Base-by-base conservation (phyloP, 1,140 invertebrate species). In the Rhagoletis pomonella region DNA sequence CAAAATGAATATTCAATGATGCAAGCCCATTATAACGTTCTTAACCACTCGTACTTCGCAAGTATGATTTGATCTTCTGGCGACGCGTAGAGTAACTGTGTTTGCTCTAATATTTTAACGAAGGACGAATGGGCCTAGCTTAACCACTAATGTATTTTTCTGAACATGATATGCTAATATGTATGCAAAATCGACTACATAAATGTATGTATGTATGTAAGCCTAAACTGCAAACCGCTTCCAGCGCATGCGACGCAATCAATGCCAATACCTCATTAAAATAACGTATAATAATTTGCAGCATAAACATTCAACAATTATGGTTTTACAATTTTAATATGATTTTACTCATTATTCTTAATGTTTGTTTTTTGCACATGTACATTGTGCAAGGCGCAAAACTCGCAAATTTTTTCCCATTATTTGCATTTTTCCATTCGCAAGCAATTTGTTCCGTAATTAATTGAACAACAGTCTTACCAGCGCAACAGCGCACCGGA, bases 401-500 rank as follows among this genome's bases (percentile, higher is more conserved):
- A 73, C 12, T 73, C 67, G 19, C 73, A 81, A n/a, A 55, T 55
- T 81, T 81, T 69, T 81, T 81, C 73, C 47, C 73, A 81, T 81
- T 81, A 81, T 81, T 81, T 81, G 73, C 73, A 58, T 81, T 55
- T 81, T 81, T 81, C 44, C n/a, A 81, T 58, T 81, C 73, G 73
- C 73, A 81, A 81, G 47, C 73, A 81, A 81, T 81, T 81, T 81
- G 73, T 81, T 81, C 73, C 73, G 73, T 81, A 81, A 81, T 81
- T 81, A 81, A 81, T 81, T 81, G 73, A 81, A 81, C 73, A 73
- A 81, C 73, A 81, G 73, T 55, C 73, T n/a, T 17, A 81, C 73
- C 29, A 55, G 47, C 67, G 44, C 3, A 12, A 9, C 29, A 44
- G 10, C 39, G 64, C 64, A 67, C 5, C 64, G 64, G 3, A 67